Evolutionary conservation across 2,888 invertebrate species (phyloP).

Genomic region (Neoscelio sp.): DNA sequence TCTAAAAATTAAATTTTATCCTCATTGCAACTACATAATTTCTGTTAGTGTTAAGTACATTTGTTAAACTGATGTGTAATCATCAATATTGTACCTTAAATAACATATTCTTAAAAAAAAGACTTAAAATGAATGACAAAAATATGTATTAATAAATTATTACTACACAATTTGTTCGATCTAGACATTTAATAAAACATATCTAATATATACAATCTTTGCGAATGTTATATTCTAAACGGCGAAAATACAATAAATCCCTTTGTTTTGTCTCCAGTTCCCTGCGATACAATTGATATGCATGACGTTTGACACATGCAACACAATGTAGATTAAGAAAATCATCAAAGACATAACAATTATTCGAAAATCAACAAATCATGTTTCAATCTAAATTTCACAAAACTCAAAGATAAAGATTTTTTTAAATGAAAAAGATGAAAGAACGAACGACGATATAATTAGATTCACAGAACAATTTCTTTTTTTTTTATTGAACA

Average conservation of each 20-base stretch:
- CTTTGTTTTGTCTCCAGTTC: slow-evolving; percentile 52
- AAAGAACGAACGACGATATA: neutral
- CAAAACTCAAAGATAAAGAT: slow-evolving; percentile 32
- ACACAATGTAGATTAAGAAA: slow-evolving; percentile 62
- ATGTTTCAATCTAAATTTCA: slow-evolving; percentile 26
- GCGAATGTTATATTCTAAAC: slow-evolving; percentile 59
- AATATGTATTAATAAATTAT: slow-evolving; percentile 30
- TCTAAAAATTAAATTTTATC: too few relatives aligned
- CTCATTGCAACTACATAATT: too few relatives aligned
- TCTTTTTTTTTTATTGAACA: too few relatives aligned
- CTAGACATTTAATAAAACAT: slow-evolving; percentile 66
- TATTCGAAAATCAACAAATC: slow-evolving; percentile 23
- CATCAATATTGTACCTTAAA: too few relatives aligned
- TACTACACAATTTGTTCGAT: slow-evolving; percentile 49
- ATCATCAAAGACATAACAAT: slow-evolving; percentile 62
- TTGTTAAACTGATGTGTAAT: too few relatives aligned
- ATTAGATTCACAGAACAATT: slow-evolving; percentile 29
- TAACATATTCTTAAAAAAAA: too few relatives aligned
- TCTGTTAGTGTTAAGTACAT: too few relatives aligned
- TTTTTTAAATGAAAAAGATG: slow-evolving; percentile 18
- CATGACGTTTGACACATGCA: slow-evolving; percentile 56
- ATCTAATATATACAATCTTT: slow-evolving; percentile 65
- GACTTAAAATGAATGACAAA: neutral
- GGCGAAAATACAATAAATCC: slow-evolving; percentile 64
- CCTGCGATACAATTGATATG: slow-evolving; percentile 61